A percentile compares a stretch with the other conserved stretches of the same genome.
Conservation (phyloP, 2,797 vertebrate species). For the Galago senegalensis region DNA sequence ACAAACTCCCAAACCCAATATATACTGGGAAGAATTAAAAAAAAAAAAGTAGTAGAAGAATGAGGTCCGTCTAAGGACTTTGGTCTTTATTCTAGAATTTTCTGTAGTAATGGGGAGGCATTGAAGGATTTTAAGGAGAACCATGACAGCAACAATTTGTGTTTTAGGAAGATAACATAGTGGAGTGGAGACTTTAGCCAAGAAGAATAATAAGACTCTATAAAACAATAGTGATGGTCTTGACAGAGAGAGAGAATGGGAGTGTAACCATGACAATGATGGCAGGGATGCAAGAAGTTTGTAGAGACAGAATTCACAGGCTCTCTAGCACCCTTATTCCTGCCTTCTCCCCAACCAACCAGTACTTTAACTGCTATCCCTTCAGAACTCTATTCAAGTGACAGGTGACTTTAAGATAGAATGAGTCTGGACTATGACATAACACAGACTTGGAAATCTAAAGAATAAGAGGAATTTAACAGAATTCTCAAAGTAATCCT, state of each 20-base stretch:
- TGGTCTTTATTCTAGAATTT: background rate
- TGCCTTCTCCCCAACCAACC: background rate
- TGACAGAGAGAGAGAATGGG: background rate
- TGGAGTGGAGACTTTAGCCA: background rate
- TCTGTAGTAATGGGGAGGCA: background rate
- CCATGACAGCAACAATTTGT: background rate
- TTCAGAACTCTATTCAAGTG: background rate
- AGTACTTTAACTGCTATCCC: background rate
- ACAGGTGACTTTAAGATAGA: slow-evolving; percentile 19
- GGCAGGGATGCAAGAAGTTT: background rate
- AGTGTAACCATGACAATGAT: background rate
- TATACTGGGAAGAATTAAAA: background rate
- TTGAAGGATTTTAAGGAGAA: background rate
- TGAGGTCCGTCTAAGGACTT: background rate
- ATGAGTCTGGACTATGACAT: background rate
- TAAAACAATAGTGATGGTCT: background rate
- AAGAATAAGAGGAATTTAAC: background rate
- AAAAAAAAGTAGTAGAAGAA: background rate
- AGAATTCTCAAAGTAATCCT: background rate
- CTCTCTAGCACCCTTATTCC: background rate
- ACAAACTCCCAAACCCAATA: background rate
- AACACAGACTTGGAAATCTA: background rate
- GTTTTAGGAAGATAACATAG: background rate
- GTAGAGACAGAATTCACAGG: background rate
- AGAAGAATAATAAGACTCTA: background rate